A percentile compares a stretch with the other conserved stretches of the same genome.
phyloP scores from a whole-genome alignment of 2,888 invertebrate species.

The Troilus luridus region DNA sequence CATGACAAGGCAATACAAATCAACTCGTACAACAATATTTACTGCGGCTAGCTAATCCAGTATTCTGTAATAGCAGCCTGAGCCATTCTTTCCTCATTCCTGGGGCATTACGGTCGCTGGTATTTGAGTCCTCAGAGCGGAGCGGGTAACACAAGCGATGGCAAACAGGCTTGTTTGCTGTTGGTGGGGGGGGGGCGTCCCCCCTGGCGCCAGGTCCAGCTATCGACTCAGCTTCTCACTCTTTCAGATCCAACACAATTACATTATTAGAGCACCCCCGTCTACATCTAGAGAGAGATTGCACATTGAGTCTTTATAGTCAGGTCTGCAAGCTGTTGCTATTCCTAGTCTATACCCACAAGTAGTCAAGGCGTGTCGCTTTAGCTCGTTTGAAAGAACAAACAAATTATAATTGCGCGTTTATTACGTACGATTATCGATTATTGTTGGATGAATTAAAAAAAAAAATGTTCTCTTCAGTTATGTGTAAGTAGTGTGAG shows the following conservation, averaged over 20 bases:
- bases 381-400: neutral
- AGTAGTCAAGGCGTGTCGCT: neutral
- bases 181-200: neutral
- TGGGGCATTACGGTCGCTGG: neutral
- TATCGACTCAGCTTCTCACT: conserved; percentile 27
- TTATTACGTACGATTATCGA: too few relatives aligned
- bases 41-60: neutral
- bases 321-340: neutral
- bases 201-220: conserved; percentile 9
- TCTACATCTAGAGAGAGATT: neutral
- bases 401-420: too few relatives aligned
- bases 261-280: neutral
- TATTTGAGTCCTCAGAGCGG: neutral
- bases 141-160: neutral
- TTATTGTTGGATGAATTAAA: too few relatives aligned
- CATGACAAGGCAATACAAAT: neutral
- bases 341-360: neutral
- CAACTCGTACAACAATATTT: neutral
- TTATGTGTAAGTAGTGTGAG: too few relatives aligned
- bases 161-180: neutral
- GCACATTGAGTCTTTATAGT: neutral
- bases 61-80: neutral
- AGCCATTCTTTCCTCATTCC: conserved; percentile 6
- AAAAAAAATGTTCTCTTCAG: too few relatives aligned
- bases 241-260: neutral